Conservation (phyloP, 2,888 invertebrate species). For the Merodon equestris region DNA sequence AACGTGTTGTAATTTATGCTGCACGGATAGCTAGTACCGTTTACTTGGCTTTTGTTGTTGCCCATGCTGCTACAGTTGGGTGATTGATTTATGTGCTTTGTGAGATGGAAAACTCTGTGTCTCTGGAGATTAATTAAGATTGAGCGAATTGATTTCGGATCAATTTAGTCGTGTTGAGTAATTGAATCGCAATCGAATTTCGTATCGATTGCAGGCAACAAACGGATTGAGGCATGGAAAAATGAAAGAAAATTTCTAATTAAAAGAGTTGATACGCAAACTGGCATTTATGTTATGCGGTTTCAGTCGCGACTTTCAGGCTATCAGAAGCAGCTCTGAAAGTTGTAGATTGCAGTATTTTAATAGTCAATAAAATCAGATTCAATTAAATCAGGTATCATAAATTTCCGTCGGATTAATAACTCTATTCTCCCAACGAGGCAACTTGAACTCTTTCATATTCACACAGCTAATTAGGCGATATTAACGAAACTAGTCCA, state of each 20-base stretch:
- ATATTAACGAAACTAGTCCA: too few species aligned
- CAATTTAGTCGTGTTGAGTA: slow-evolving; percentile 49
- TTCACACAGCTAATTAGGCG: too few species aligned
- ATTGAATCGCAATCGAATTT: slow-evolving; percentile 42
- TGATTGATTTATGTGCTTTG: slow-evolving; percentile 65
- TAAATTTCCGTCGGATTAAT: too few species aligned
- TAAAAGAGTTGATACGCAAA: background rate
- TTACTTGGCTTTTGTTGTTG: slow-evolving; percentile 18
- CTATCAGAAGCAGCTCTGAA: too few species aligned
- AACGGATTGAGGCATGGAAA: background rate
- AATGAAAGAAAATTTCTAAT: background rate
- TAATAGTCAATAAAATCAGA: too few species aligned
- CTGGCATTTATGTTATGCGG: background rate
- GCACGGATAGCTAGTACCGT: slow-evolving; percentile 19
- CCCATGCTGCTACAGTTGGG: slow-evolving; percentile 20
- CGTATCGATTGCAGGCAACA: slow-evolving; percentile 25
- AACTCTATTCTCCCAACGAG: too few species aligned
- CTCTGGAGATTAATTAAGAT: slow-evolving; percentile 65
- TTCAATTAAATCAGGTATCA: too few species aligned
- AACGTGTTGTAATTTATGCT: slow-evolving; percentile 64
- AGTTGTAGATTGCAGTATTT: too few species aligned
- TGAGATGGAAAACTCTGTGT: slow-evolving; percentile 60
- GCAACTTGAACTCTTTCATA: too few species aligned
- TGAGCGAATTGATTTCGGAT: slow-evolving; percentile 54
- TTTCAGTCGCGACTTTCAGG: too few species aligned